Percentiles rank a stretch among this genome's conserved stretches.
These are phyloP conservation scores for Gasteruption jaculator DNA, from an alignment of 2,888 invertebrate genomes.

Conservation along the genomic window DNA sequence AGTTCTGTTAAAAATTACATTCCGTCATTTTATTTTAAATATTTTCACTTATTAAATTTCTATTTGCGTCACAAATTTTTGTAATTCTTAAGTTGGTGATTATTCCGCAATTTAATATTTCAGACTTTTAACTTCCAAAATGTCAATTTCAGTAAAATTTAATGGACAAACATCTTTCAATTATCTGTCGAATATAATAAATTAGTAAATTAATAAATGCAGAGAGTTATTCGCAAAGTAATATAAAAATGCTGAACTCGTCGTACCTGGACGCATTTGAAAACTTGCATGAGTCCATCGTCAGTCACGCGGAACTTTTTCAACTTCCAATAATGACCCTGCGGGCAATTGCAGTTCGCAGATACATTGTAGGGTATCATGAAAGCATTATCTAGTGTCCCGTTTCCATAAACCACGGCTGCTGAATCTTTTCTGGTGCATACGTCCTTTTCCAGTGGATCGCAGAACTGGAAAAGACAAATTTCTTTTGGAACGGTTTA, in stretches of 20 bases:
- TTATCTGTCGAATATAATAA: neutral
- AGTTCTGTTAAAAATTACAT: too few species aligned
- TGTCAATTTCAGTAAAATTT: too few species aligned
- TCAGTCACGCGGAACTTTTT: conserved; percentile 38
- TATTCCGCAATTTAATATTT: too few species aligned
- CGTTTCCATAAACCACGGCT: conserved; percentile 50
- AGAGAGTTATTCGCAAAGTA: neutral
- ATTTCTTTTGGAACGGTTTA: too few species aligned
- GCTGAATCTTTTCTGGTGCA: conserved; percentile 50
- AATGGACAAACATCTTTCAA: neutral
- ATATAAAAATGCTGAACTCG: too few species aligned
- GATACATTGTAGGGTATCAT: conserved; percentile 51
- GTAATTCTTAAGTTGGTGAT: too few species aligned
- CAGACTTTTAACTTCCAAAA: too few species aligned
- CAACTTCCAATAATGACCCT: conserved; percentile 56
- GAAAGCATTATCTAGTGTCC: conserved; percentile 47
- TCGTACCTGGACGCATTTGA: conserved; percentile 52
- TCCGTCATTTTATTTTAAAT: too few species aligned
- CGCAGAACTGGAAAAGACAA: conserved; percentile 54
- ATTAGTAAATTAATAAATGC: conserved; percentile 6
- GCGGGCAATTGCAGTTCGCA: conserved; percentile 55
- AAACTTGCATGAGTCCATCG: conserved; percentile 42
- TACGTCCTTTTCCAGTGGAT: conserved; percentile 37
- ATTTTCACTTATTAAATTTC: too few species aligned
- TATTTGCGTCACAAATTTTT: too few species aligned